These are phyloP conservation scores for Eptesicus fuscus DNA, from an alignment of 2,113 vertebrate genomes.

Conservation along the genomic window DNA sequence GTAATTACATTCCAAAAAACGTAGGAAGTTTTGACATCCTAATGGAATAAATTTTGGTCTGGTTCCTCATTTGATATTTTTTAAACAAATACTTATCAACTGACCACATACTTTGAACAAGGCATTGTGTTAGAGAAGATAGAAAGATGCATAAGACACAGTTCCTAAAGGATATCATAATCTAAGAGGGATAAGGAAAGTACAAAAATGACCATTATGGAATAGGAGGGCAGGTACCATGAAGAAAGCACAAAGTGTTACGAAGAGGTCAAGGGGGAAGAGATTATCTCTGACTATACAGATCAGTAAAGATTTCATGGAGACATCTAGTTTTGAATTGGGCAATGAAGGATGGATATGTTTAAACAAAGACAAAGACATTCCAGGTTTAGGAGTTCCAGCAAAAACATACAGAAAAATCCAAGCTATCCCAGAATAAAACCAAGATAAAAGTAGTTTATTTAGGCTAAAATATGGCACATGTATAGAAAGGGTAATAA, in stretches of 20 bases:
- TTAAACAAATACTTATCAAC: slow-evolving; percentile 35
- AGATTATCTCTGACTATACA: not conserved
- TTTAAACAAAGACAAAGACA: slow-evolving; percentile 37
- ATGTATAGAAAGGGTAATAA: not conserved
- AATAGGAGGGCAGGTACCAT: not conserved
- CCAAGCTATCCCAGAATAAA: slow-evolving; percentile 28
- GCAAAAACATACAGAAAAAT: not conserved
- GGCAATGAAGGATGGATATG: not conserved
- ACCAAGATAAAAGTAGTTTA: not conserved
- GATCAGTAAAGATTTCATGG: not conserved
- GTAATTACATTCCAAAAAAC: not conserved
- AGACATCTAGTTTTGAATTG: not conserved
- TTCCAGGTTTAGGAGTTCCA: not conserved
- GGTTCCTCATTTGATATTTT: not conserved
- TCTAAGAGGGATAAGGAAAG: slow-evolving; percentile 31
- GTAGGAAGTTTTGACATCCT: not conserved
- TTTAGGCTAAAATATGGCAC: slow-evolving; percentile 21
- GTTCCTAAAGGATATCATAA: not conserved
- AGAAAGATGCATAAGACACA: not conserved
- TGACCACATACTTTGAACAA: slow-evolving; percentile 36
- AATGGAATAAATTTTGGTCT: not conserved
- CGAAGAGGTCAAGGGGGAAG: not conserved
- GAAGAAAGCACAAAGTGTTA: not conserved
- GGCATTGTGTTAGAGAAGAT: not conserved
- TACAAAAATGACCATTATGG: slow-evolving; percentile 23